These are phyloP conservation scores for Molossus molossus DNA, from an alignment of 2,797 vertebrate species.

Conservation along the genomic window DNA sequence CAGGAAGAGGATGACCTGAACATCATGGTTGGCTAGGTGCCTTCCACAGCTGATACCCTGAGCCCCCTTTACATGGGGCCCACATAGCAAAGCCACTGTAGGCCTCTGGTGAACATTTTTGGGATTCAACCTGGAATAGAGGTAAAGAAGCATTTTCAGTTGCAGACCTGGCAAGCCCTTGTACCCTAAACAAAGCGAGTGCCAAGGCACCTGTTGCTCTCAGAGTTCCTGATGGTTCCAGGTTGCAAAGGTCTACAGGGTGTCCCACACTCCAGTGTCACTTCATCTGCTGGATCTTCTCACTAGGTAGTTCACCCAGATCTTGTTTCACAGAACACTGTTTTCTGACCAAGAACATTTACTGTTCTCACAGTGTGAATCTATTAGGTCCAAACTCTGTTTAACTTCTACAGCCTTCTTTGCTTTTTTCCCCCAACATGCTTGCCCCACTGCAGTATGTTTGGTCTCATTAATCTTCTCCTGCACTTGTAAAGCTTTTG, in stretches of 20 bases:
- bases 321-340: background rate
- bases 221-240: background rate
- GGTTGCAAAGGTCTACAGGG: background rate
- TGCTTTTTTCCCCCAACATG: too few relatives aligned
- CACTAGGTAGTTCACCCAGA: background rate
- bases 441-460: background rate
- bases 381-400: background rate
- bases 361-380: background rate
- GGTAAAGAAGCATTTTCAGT: background rate
- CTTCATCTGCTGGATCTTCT: background rate
- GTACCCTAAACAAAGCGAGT: background rate
- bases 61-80: slow-evolving; percentile 98
- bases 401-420: background rate
- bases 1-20: slow-evolving; percentile 97
- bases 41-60: slow-evolving; percentile 99
- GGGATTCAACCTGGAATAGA: slow-evolving; percentile 94
- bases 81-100: slow-evolving; percentile 96
- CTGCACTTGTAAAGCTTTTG: background rate
- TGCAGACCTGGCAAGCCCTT: background rate
- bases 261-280: background rate
- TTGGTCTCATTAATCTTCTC: background rate
- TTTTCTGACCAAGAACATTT: background rate
- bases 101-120: slow-evolving; percentile 99
- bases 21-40: slow-evolving; percentile 98
- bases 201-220: background rate